Evolutionary conservation across 2,113 vertebrate genomes (phyloP).

Genomic region (Ancistrus triradiatus): DNA sequence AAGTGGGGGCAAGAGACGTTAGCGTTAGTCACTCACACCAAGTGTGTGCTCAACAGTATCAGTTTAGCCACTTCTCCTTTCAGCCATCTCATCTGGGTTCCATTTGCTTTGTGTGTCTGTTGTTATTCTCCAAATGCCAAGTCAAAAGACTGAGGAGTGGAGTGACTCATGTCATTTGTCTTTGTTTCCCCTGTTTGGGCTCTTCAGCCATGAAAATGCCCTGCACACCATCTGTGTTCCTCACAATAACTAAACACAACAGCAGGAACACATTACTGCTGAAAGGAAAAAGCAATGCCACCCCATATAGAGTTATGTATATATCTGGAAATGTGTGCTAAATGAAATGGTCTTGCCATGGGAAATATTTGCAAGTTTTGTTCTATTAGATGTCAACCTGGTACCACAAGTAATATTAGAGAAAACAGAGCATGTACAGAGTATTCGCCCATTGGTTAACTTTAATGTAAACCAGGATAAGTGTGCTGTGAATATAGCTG

Average conservation of each 20-base stretch:
- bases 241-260: constrained; percentile 49
- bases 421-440: constrained; percentile 16
- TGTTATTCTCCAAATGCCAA: constrained; percentile 74
- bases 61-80: constrained; percentile 52
- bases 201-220: constrained; percentile 58
- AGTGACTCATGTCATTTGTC: constrained; percentile 71
- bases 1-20: neutral
- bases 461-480: constrained; percentile 45
- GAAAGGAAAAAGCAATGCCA: constrained; percentile 43
- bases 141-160: constrained; percentile 64
- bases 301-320: constrained; percentile 53
- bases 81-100: constrained; percentile 68
- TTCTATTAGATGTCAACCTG: constrained; percentile 25
- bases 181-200: constrained; percentile 62
- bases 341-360: constrained; percentile 50
- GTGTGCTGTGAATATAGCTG: constrained; percentile 41
- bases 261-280: constrained; percentile 45
- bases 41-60: constrained; percentile 56
- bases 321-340: constrained; percentile 56
- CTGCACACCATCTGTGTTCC: constrained; percentile 47
- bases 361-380: constrained; percentile 35
- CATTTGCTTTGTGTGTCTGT: constrained; percentile 70
- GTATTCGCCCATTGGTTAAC: constrained; percentile 16
- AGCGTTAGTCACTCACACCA: constrained; percentile 39
- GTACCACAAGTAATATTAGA: constrained; percentile 11